Evolutionary conservation across 2,888 invertebrate species (phyloP), one percentile per base, ranked within the genome.

Genomic region (Drosophila eohydei): DNA sequence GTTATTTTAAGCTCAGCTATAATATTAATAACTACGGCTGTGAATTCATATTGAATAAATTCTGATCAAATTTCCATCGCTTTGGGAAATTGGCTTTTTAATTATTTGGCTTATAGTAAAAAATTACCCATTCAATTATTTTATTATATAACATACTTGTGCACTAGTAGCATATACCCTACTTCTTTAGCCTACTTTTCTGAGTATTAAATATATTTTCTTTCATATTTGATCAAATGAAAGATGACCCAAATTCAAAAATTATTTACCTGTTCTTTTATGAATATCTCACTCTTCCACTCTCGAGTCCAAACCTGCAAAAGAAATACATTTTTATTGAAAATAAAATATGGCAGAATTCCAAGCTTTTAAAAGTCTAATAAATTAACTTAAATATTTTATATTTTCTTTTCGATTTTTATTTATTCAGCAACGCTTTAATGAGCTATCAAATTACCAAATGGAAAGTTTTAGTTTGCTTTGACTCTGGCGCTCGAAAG

Each of bases 261-360:
- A 36, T 41, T 66, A 77, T 78, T 78, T 63, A 77, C 77, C 77
- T 78, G 56, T 6, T 57, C 52, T 40, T 55, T n/a, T 44, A 16
- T 54, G 28, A n/a, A 11, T 28, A 28, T 12, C 28, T n/a, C 16
- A n/a, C 30, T 34, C 32, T 14, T 2, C 4, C 30, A 16, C 4
- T 36, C 54, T 44, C 8, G 14, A 28, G 6, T 5, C 14, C 11
- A 41, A 52, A 52, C 38, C 76, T 76, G 76, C 38, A 72, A 71
- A 12, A 60, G 28, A 63, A 60, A 62, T 40, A 44, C 5, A 28
- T 28, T 54, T 14, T 7, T 28, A 43, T 9, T 38, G 16, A 5
- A 44, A 36, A 48, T 34, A 28, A 51, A 57, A 50, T 50, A 54
- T 30, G 14, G 30, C 50, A 14, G 21, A n/a, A 38, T 21, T 51